These are phyloP conservation scores for Pangasianodon gigas DNA, from an alignment of 2,113 vertebrate species.

Conservation along the genomic window DNA sequence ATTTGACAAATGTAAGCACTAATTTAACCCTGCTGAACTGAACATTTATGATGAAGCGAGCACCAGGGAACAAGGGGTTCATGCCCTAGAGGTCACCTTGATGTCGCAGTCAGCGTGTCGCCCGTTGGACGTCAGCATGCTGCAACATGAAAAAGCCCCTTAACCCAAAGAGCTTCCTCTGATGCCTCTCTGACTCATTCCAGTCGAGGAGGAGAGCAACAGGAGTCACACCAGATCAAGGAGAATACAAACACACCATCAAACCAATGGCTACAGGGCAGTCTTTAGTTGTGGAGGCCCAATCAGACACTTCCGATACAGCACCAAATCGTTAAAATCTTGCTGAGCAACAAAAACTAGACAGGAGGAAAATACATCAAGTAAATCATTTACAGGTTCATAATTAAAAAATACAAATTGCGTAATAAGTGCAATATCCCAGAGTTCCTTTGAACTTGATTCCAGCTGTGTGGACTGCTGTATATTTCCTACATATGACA, in stretches of 20 bases:
- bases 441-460: constrained; percentile 1
- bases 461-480: constrained; percentile 3
- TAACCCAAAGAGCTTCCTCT: constrained; percentile 55
- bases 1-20: background rate
- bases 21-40: constrained; percentile 1
- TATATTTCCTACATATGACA: background rate
- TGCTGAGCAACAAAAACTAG: background rate
- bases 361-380: constrained; percentile 8
- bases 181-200: constrained; percentile 59
- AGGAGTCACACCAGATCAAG: constrained; percentile 54
- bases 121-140: constrained; percentile 50
- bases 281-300: constrained; percentile 27
- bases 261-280: constrained; percentile 9
- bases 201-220: constrained; percentile 33
- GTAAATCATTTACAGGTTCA: constrained; percentile 10
- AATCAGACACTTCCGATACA: constrained; percentile 3
- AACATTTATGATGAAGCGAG: constrained; percentile 44
- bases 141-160: constrained; percentile 57
- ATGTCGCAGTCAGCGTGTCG: constrained; percentile 49
- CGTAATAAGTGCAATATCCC: background rate
- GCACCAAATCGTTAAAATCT: background rate
- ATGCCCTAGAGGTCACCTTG: constrained; percentile 50
- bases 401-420: background rate
- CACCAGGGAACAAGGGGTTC: constrained; percentile 35
- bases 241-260: constrained; percentile 44